Percentiles rank a stretch among this genome's conserved stretches.
Evolutionary conservation across 2,113 vertebrate species (phyloP).

Genomic region (Pyrgilauda ruficollis): DNA sequence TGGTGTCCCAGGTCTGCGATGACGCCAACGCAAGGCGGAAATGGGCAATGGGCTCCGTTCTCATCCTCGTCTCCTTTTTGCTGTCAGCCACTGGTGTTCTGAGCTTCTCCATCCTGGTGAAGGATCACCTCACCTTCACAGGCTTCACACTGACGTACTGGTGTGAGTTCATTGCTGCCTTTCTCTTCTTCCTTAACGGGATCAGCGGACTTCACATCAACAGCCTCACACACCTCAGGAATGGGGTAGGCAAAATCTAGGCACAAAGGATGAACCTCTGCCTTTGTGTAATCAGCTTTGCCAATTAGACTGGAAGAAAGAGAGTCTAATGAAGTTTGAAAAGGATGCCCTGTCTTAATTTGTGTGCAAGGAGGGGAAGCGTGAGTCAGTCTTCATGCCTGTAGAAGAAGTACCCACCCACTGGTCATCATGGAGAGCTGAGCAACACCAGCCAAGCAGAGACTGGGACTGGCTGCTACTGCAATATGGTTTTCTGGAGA

Average conservation of each 20-base stretch:
- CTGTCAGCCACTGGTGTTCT: slow-evolving; percentile 71
- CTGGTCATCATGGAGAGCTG: background rate
- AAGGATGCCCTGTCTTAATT: background rate
- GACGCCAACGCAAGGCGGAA: slow-evolving; percentile 63
- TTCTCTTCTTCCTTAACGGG: slow-evolving; percentile 83
- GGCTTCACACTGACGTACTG: slow-evolving; percentile 82
- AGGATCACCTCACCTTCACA: slow-evolving; percentile 49
- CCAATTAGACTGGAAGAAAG: slow-evolving; percentile 39
- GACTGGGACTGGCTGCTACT: background rate
- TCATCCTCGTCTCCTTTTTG: slow-evolving; percentile 72
- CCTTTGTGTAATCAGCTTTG: slow-evolving; percentile 21
- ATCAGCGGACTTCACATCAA: slow-evolving; percentile 80
- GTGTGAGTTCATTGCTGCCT: slow-evolving; percentile 76
- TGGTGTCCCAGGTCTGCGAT: slow-evolving; percentile 82
- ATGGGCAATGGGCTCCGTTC: slow-evolving; percentile 74
- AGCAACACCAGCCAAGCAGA: background rate
- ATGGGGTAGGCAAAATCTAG: slow-evolving; percentile 41
- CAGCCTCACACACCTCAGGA: slow-evolving; percentile 68
- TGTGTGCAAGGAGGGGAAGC: background rate
- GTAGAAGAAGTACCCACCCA: background rate
- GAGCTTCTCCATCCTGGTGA: slow-evolving; percentile 74
- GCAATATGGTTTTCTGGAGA: background rate
- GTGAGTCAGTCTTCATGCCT: background rate
- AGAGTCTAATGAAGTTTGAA: slow-evolving; percentile 27
- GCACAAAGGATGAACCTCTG: background rate